Conservation (phyloP, 2,888 invertebrate species). For the Acronicta psi region DNA sequence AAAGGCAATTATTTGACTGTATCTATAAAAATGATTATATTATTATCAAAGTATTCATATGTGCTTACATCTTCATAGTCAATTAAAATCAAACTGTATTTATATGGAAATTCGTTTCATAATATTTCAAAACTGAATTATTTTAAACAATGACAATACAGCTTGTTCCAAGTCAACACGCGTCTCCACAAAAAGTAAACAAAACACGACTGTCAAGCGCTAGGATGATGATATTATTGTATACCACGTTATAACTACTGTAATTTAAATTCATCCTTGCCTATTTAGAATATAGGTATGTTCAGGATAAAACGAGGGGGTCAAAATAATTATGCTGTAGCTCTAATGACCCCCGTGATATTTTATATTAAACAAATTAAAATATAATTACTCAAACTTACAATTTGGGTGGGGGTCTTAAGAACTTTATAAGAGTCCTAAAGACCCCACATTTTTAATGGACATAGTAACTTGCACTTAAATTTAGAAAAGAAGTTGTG, state of each 20-base stretch:
- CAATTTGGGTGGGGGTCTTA: not conserved
- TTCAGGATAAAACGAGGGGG: constrained; percentile 2
- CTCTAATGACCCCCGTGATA: not conserved
- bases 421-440: not conserved
- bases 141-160: too few species aligned
- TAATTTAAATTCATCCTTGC: constrained; percentile 1
- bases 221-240: constrained; percentile 45
- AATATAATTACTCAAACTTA: not conserved
- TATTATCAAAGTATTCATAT: too few species aligned
- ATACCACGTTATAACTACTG: constrained; percentile 26
- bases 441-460: not conserved
- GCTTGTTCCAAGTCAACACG: constrained; percentile 11
- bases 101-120: too few species aligned
- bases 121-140: too few species aligned
- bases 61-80: too few species aligned
- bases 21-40: too few species aligned
- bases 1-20: too few species aligned
- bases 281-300: constrained; percentile 10
- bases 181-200: not conserved
- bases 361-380: not conserved
- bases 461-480: too few species aligned
- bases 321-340: not conserved
- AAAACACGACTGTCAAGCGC: constrained; percentile 12
- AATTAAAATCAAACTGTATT: too few species aligned
- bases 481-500: not conserved